phyloP scores from a whole-genome alignment of 1,140 invertebrate genomes.

The Orchesella cincta region DNA sequence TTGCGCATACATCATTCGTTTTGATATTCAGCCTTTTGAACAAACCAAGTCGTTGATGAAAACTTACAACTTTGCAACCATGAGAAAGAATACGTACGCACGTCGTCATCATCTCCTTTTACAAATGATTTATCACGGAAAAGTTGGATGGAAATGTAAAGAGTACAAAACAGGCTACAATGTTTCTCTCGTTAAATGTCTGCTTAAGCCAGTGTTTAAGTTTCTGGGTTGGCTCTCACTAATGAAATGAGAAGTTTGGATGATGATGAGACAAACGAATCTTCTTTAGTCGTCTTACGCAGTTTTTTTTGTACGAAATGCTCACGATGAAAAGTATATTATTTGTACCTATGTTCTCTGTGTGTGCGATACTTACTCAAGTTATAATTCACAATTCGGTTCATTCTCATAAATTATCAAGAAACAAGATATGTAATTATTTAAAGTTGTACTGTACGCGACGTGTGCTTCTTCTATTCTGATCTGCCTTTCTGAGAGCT shows the following conservation, averaged over 20 bases:
- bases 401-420: constrained; percentile 17
- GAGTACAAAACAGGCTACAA: neutral
- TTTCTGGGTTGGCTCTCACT: neutral
- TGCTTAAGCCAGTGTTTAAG: neutral
- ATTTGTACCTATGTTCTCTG: neutral
- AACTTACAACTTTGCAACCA: neutral
- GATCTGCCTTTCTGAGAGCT: neutral
- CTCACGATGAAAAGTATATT: neutral
- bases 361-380: neutral
- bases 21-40: neutral
- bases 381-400: too few species aligned
- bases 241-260: neutral
- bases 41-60: neutral
- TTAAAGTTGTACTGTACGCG: constrained; percentile 20
- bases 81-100: neutral
- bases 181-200: neutral
- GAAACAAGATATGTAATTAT: constrained; percentile 18
- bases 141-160: constrained; percentile 13
- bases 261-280: too few species aligned
- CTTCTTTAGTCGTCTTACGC: too few species aligned
- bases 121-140: neutral
- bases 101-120: constrained; percentile 9
- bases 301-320: too few species aligned
- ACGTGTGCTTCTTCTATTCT: neutral
- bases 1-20: neutral